Conservation (phyloP, 2,888 invertebrate species). For the Euproctis similis region DNA sequence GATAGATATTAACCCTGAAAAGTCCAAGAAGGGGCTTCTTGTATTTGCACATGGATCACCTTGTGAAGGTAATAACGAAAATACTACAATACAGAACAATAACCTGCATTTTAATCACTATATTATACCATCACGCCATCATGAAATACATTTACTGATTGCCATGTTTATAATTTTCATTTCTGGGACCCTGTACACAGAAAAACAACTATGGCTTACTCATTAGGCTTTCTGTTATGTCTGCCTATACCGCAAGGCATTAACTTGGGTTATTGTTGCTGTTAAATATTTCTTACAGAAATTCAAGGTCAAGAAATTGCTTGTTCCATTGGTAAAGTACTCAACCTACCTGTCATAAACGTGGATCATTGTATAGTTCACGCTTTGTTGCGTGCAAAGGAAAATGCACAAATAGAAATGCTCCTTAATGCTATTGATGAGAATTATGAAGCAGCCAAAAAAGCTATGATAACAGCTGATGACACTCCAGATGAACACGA, state of each 20-base stretch:
- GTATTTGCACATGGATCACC: conserved; percentile 61
- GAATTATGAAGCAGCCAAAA: conserved; percentile 35
- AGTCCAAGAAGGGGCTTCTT: conserved; percentile 47
- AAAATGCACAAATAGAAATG: conserved; percentile 35
- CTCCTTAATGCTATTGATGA: conserved; percentile 43
- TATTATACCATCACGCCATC: too few species aligned
- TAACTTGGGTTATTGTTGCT: too few species aligned
- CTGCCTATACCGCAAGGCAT: too few species aligned
- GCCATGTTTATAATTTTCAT: too few species aligned
- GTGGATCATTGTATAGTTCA: conserved; percentile 69
- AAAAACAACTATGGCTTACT: too few species aligned
- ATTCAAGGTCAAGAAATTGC: conserved; percentile 57
- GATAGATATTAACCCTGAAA: conserved; percentile 25
- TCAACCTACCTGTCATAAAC: conserved; percentile 62
- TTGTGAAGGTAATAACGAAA: conserved; percentile 67
- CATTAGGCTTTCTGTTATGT: too few species aligned
- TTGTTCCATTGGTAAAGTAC: conserved; percentile 50
- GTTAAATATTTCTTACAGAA: conserved; percentile 43
- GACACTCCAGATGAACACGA: conserved; percentile 18
- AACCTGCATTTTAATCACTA: too few species aligned
- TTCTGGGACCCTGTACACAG: too few species aligned
- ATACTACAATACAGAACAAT: too few species aligned
- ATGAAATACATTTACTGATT: too few species aligned
- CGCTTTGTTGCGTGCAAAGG: conserved; percentile 42
- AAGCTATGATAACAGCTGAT: conserved; percentile 22